Conservation (phyloP, 1,140 invertebrate genomes). For the Cydia fagiglandana region DNA sequence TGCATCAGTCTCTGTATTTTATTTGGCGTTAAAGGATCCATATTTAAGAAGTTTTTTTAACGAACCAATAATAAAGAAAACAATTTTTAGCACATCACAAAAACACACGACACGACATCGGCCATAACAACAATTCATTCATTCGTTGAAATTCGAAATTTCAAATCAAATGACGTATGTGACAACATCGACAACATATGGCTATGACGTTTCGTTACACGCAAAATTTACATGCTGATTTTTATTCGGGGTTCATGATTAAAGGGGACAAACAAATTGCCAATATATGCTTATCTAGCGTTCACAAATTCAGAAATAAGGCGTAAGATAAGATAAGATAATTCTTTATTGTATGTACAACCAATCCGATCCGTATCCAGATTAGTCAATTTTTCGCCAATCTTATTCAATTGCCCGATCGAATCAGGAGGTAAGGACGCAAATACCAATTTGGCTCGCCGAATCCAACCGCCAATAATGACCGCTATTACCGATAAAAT, state of each 20-base stretch:
- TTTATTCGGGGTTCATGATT: background rate
- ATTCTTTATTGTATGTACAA: no score
- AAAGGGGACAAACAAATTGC: no score
- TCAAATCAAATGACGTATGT: background rate
- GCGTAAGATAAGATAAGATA: no score
- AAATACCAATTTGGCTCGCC: no score
- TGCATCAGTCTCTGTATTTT: constrained; percentile 68
- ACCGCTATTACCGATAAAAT: no score
- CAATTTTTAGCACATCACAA: constrained; percentile 23
- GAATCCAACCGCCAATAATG: no score
- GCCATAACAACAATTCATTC: background rate
- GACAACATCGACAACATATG: background rate
- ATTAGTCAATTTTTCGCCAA: no score
- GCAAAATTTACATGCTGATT: background rate
- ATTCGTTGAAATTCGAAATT: constrained; percentile 35
- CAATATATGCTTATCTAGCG: no score
- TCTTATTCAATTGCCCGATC: no score
- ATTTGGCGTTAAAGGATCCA: constrained; percentile 70
- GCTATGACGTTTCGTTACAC: background rate
- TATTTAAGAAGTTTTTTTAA: constrained; percentile 37
- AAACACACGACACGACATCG: background rate
- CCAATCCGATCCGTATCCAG: no score
- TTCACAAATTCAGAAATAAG: no score
- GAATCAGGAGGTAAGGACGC: no score
- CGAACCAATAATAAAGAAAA: background rate